Percentiles rank a stretch among this genome's conserved stretches.
Evolutionary conservation across 2,888 invertebrate species (phyloP).

Genomic region (Chrysodeixis includens): DNA sequence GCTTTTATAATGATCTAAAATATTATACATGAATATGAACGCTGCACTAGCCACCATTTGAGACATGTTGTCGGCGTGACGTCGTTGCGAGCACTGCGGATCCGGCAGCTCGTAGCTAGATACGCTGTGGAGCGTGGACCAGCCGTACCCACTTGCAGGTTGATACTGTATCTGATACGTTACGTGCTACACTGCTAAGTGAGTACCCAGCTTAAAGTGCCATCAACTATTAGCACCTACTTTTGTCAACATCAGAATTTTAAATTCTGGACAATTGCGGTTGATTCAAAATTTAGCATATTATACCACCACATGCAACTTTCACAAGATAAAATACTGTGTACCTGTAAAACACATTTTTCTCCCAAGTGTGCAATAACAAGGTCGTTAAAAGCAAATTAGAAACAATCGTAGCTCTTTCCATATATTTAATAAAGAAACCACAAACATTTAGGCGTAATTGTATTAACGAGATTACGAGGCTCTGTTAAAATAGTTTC

Average conservation of each 20-base stretch:
- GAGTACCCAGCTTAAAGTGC: no score
- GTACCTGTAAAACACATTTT: background rate
- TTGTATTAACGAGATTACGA: conserved; percentile 28
- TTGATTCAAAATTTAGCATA: background rate
- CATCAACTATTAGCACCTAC: no score
- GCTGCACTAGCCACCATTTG: no score
- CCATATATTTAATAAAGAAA: conserved; percentile 37
- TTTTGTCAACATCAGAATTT: background rate
- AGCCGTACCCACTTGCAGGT: no score
- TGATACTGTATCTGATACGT: no score
- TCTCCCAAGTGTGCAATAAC: background rate
- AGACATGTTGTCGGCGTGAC: no score
- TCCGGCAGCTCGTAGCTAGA: no score
- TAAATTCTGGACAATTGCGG: background rate
- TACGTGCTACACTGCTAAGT: no score
- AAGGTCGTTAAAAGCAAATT: conserved; percentile 3
- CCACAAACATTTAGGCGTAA: conserved; percentile 42
- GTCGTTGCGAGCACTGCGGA: no score
- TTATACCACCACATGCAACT: background rate
- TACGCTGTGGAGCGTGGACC: no score
- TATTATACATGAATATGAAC: no score
- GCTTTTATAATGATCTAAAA: no score
- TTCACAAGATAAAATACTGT: background rate
- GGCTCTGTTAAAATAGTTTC: conserved; percentile 50
- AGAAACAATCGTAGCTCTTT: conserved; percentile 19